phyloP scores from a whole-genome alignment of 2,888 invertebrate genomes.

The Lepetodrilus schrolli region DNA sequence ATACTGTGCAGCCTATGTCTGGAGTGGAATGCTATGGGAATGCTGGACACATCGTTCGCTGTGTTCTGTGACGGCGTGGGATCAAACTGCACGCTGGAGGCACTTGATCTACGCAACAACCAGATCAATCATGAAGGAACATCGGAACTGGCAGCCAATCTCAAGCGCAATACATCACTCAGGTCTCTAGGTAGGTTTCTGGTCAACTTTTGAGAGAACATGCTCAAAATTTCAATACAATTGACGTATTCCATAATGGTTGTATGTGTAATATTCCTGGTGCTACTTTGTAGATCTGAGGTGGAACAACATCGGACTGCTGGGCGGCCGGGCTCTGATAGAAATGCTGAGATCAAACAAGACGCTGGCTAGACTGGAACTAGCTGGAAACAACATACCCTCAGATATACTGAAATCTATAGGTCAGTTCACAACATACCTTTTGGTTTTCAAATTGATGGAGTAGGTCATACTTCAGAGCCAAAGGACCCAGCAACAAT shows the following conservation, averaged over 20 bases:
- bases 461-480: too few species aligned
- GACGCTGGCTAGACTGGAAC: constrained; percentile 68
- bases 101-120: constrained; percentile 74
- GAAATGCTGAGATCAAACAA: constrained; percentile 72
- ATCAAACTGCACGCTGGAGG: constrained; percentile 65
- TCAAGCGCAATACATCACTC: constrained; percentile 71
- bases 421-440: constrained; percentile 49
- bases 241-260: neutral
- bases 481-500: too few species aligned
- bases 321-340: constrained; percentile 72
- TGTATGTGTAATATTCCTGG: neutral
- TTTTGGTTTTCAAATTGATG: neutral
- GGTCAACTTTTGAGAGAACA: neutral
- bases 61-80: constrained; percentile 74
- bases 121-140: constrained; percentile 74
- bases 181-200: constrained; percentile 64
- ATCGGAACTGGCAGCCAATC: constrained; percentile 66
- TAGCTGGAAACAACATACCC: constrained; percentile 75
- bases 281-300: constrained; percentile 67
- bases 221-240: neutral
- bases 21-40: constrained; percentile 75
- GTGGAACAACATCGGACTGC: constrained; percentile 75
- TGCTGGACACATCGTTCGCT: constrained; percentile 73
- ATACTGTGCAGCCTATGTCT: constrained; percentile 73
- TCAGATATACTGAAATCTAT: constrained; percentile 73